Conservation (phyloP, 2,113 vertebrate genomes). For the Psilopsiagon aymara region DNA sequence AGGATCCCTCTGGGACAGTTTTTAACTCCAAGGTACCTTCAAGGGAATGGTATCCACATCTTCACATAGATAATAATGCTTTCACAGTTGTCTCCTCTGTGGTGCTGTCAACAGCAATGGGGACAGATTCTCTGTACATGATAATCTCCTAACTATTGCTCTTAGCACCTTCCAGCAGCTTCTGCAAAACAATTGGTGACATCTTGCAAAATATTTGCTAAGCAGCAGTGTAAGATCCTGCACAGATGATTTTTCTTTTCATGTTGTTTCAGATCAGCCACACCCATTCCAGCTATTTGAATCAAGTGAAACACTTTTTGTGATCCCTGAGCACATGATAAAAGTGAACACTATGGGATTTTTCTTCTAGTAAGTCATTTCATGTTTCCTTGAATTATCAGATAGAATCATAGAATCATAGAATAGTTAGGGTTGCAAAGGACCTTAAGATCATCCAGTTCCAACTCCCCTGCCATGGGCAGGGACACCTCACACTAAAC, state of each 20-base stretch:
- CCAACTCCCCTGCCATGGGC: accelerated
- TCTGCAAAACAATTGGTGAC: neutral
- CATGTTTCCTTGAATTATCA: neutral
- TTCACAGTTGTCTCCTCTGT: neutral
- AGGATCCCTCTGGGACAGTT: neutral
- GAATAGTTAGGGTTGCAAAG: too few relatives aligned
- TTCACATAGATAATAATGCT: neutral
- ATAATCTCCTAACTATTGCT: neutral
- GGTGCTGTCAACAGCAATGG: neutral
- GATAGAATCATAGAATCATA: neutral
- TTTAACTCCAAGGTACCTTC: neutral
- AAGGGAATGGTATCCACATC: neutral
- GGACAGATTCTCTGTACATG: neutral
- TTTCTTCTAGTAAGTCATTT: neutral
- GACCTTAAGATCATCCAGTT: too few relatives aligned
- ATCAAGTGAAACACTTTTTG: neutral
- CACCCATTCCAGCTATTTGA: neutral
- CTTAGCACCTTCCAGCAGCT: neutral
- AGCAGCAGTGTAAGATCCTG: neutral
- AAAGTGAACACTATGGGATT: neutral
- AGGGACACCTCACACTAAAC: too few relatives aligned
- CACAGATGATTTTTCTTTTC: neutral
- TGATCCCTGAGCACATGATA: neutral
- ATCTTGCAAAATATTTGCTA: neutral
- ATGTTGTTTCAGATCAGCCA: neutral